Evolutionary conservation across 2,888 invertebrate genomes (phyloP), one percentile per base, ranked within the genome.

Genomic region (Yponomeuta evonymella): DNA sequence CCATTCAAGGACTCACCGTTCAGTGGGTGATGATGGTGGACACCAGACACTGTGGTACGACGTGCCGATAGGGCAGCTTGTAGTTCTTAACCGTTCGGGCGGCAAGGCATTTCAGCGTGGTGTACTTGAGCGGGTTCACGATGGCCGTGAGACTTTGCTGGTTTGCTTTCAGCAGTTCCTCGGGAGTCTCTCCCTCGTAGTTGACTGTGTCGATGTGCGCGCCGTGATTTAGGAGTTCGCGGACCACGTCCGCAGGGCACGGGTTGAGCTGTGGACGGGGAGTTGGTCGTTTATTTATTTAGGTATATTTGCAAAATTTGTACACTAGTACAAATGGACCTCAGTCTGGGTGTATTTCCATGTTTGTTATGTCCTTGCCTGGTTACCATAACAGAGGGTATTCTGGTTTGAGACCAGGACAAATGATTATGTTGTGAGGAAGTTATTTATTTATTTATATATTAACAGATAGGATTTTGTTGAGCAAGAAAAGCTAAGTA

Each of bases 191-290:
- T 51, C 96, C 96, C 75, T 94, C 93, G 83, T 94, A 92, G 92
- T 97, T 96, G 77, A 96, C 95, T 67, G 95, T 94, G 90, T 97
- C 97, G 73, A 97, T 92, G 88, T 98, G 97, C 0, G 97, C 97
- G 72, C 98, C 98, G 81, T 95, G 94, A 6, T 95, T 90, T 0
- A 98, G 93, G 8, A 99, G 90, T 10, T 94, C 94, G 76, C 94
- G 93, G 0, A 97, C 95, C 65, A 98, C 93, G 66, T 94, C 94
- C 2, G 94, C 90, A 0, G 96, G 95, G 78, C 95, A 96, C 0
- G 96, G 96, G 79, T 87, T 89, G 2, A 91, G 76, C 93, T 93
- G 85, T 10, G 48, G 71, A 58, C 51, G 15, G 15, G 51, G 15
- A 4, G 3, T 4, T 8, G 51, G 9, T 12, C 51, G 2, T 51